A percentile compares a stretch with the other conserved stretches of the same genome.
phyloP scores from a whole-genome alignment of 2,113 vertebrate species.

The Apistogramma diplotaenia region DNA sequence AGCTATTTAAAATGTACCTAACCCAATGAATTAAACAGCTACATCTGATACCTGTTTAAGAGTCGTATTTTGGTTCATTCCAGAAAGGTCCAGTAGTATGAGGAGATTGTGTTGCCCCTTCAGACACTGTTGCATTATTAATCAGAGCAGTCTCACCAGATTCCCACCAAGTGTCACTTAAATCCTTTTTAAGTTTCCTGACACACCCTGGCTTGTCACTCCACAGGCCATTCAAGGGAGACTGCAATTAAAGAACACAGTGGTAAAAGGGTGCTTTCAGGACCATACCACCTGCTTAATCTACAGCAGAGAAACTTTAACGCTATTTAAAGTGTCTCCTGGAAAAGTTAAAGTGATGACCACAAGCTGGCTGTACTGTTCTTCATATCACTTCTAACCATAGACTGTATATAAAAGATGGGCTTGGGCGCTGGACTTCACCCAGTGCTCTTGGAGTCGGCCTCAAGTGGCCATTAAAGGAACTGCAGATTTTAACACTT shows the following conservation, averaged over 20 bases:
- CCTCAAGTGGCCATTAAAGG: no score
- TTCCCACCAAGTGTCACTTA: constrained; percentile 41
- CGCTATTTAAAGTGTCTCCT: no score
- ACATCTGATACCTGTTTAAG: background rate
- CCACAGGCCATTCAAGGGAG: background rate
- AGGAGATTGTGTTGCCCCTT: constrained; percentile 47
- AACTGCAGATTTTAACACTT: no score
- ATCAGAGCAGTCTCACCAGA: constrained; percentile 32
- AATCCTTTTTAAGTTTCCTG: constrained; percentile 26
- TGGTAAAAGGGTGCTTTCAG: background rate
- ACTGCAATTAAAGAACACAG: background rate
- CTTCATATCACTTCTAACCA: no score
- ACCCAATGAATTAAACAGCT: constrained; percentile 19
- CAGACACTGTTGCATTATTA: constrained; percentile 60
- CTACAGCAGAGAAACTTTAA: no score
- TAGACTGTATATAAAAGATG: no score
- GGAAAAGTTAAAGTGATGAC: no score
- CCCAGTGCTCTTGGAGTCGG: no score
- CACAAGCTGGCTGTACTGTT: no score
- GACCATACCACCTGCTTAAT: background rate
- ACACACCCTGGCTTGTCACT: constrained; percentile 21
- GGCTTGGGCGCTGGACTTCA: no score
- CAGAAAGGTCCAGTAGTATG: background rate
- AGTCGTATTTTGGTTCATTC: constrained; percentile 13
- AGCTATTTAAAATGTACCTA: background rate